Base-by-base conservation (phyloP, 2,797 vertebrate species). In the Galago senegalensis region DNA sequence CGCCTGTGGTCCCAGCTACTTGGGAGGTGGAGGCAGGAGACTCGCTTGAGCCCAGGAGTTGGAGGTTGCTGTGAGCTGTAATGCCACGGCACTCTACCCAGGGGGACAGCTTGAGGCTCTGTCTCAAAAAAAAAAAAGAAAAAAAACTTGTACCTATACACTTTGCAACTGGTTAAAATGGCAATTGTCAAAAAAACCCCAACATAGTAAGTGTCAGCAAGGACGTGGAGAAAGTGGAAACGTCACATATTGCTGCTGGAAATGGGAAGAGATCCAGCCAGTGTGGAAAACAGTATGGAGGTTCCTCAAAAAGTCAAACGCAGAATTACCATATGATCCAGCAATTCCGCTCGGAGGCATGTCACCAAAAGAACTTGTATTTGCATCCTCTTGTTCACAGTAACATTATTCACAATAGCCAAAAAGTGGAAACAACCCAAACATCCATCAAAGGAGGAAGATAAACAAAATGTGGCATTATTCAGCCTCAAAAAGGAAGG, bases 241-340 rank as follows among this genome's bases (percentile, higher is more conserved):
- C 25, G 21, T 76, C 77, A 49, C 58, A 63, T 77, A 65, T 13
- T 83, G 70, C 77, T 56, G 21, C 63, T 87, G 18, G 56, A 46
- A 86, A 88, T 46, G 23, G 46, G 85, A 83, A 65, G 93, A 3
- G 13, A 37, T 49, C 14, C 16, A 70, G 40, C 82, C 67, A 40
- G 43, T 61, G 7, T 77, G 43, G 65, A 77, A 91, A 87, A 82
- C 18, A 49, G 34, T 79, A 65, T 31, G 10, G 58, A 25, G 60
- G 11, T 29, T 56, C 56, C 77, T 94, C 77, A 40, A 92, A 82
- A 84, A 76, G 43, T 81, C 49, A 86, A 80, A 87, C 76, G n/a
- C 0, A 69, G 56, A 72, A 72, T 77, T 49, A 77, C 60, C 69
- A 4, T 31, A 65, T 31, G 49, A 70, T 34, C 40, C 27, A 92